These are phyloP conservation scores for Columbina picui DNA, from an alignment of 2,113 vertebrate genomes.

Conservation along the genomic window DNA sequence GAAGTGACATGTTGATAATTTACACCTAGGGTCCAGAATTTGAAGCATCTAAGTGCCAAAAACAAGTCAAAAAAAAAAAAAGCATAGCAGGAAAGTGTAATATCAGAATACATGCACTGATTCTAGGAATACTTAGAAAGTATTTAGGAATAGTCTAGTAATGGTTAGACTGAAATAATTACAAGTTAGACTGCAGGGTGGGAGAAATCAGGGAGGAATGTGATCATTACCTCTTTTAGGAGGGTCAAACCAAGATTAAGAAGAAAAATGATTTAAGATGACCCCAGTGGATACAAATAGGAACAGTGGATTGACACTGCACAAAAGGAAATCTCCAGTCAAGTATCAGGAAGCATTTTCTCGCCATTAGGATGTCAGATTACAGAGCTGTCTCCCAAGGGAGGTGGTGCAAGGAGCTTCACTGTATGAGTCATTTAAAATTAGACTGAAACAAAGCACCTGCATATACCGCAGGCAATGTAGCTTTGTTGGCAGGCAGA, in stretches of 20 bases:
- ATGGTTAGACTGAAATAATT: background rate
- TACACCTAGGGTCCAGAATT: background rate
- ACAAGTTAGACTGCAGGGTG: background rate
- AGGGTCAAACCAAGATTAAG: background rate
- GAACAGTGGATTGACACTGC: background rate
- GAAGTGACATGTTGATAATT: background rate
- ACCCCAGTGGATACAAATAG: background rate
- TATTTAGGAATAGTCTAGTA: background rate
- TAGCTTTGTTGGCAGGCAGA: background rate
- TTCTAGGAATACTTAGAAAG: background rate
- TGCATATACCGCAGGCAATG: conserved; percentile 30
- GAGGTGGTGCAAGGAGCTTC: conserved; percentile 11
- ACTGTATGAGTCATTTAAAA: conserved; percentile 30
- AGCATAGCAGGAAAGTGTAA: background rate
- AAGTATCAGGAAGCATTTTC: conserved; percentile 12
- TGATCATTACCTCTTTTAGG: background rate
- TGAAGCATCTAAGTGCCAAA: background rate
- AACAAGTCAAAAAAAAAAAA: background rate
- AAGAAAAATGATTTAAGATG: background rate
- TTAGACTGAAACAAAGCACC: conserved; percentile 61
- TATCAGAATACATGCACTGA: background rate
- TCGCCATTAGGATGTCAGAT: background rate
- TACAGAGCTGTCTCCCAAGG: conserved; percentile 15
- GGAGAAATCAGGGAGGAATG: background rate
- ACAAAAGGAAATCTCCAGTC: background rate